A percentile compares a stretch with the other conserved stretches of the same genome.
Evolutionary conservation across 2,797 vertebrate genomes (phyloP).

Genomic region (Rhabdomys pumilio): DNA sequence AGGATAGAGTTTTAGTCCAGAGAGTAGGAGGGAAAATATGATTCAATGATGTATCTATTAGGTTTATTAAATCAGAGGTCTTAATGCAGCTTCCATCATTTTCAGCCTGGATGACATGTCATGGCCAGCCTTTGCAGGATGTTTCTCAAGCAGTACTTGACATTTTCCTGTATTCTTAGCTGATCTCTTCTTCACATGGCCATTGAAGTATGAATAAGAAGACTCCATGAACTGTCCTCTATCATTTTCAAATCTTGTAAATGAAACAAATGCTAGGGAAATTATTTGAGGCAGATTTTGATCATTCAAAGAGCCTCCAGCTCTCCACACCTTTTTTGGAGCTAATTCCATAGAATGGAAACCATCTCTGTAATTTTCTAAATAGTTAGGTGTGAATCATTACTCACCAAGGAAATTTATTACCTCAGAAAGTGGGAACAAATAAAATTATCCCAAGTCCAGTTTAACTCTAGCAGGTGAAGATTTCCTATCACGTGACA

Average conservation of each 20-base stretch:
- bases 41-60: background rate
- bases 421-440: conserved; percentile 77
- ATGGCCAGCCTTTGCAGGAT: background rate
- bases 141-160: background rate
- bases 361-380: conserved; percentile 80
- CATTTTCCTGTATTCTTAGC: background rate
- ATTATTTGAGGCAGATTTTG: conserved; percentile 57
- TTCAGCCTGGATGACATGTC: conserved; percentile 26
- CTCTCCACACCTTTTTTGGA: conserved; percentile 65
- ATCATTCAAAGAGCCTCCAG: conserved; percentile 72
- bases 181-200: background rate
- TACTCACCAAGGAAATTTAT: conserved; percentile 80
- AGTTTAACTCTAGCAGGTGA: conserved; percentile 70
- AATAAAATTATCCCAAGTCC: conserved; percentile 49
- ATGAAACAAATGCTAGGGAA: conserved; percentile 64
- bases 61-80: conserved; percentile 31
- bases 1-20: background rate
- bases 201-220: conserved; percentile 41
- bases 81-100: conserved; percentile 15
- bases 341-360: conserved; percentile 68
- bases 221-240: conserved; percentile 15
- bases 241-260: conserved; percentile 31
- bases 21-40: background rate
- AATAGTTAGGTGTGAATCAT: conserved; percentile 81
- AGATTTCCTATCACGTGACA: background rate